A percentile compares a stretch with the other conserved stretches of the same genome.
These are phyloP conservation scores for Biston stratarius DNA, from an alignment of 2,888 invertebrate genomes.

Conservation along the genomic window DNA sequence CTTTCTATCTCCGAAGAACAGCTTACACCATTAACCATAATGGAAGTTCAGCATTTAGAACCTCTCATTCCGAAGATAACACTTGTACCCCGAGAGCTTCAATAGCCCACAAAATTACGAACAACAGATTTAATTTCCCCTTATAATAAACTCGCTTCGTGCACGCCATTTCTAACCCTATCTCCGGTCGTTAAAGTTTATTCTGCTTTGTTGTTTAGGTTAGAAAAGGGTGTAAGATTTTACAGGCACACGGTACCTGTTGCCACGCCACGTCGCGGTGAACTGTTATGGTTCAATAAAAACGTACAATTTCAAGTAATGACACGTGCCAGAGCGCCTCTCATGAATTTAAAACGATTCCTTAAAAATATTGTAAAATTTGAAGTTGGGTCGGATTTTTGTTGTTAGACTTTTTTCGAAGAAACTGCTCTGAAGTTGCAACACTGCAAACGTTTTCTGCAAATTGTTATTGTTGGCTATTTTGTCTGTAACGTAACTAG, in stretches of 20 bases:
- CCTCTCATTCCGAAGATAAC: constrained; percentile 52
- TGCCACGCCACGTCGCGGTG: constrained; percentile 53
- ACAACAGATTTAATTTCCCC: constrained; percentile 70
- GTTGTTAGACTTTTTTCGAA: neutral
- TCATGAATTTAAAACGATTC: constrained; percentile 63
- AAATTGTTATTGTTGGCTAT: neutral
- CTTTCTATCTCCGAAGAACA: constrained; percentile 35
- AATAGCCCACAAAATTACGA: constrained; percentile 60
- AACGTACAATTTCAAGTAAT: constrained; percentile 67
- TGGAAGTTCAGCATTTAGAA: constrained; percentile 48
- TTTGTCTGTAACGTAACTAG: too few relatives aligned
- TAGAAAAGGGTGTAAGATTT: constrained; percentile 54
- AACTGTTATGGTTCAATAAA: constrained; percentile 76
- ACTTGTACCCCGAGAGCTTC: constrained; percentile 49
- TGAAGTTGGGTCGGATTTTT: constrained; percentile 18
- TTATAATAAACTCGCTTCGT: constrained; percentile 54
- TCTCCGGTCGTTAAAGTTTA: constrained; percentile 41
- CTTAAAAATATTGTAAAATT: constrained; percentile 38
- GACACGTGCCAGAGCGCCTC: constrained; percentile 55
- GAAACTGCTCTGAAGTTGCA: neutral
- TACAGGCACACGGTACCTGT: constrained; percentile 69
- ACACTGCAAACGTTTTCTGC: neutral
- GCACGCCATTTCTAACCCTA: constrained; percentile 44
- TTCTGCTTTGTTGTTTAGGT: constrained; percentile 48
- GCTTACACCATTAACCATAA: constrained; percentile 42